Evolutionary conservation across 2,797 vertebrate species (phyloP).

Genomic region (Odontamblyopus rebecca): DNA sequence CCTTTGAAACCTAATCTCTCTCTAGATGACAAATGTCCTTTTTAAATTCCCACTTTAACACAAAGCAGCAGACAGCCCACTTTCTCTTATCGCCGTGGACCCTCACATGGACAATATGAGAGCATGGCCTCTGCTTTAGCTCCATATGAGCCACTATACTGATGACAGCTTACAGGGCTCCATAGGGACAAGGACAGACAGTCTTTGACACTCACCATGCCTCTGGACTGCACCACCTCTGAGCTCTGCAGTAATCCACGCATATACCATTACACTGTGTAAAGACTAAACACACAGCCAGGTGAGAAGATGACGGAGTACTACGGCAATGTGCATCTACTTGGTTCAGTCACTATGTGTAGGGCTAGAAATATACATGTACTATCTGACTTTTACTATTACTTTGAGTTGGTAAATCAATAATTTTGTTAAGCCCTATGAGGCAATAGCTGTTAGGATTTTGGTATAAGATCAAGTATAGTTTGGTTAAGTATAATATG

Average conservation of each 20-base stretch:
- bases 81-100: conserved; percentile 12
- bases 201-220: conserved; percentile 65
- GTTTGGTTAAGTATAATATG: no score
- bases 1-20: conserved; percentile 1
- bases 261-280: conserved; percentile 70
- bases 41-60: background rate
- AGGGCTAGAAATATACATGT: no score
- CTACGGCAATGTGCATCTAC: conserved; percentile 25
- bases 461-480: no score
- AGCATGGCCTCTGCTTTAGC: conserved; percentile 46
- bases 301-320: conserved; percentile 71
- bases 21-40: background rate
- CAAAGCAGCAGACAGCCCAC: conserved; percentile 11
- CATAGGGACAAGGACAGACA: conserved; percentile 51
- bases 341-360: conserved; percentile 1
- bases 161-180: conserved; percentile 55
- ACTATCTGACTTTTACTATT: no score
- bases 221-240: conserved; percentile 51
- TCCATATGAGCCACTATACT: conserved; percentile 42
- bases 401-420: no score
- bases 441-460: no score
- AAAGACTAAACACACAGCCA: conserved; percentile 77
- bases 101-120: conserved; percentile 38
- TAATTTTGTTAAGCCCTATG: no score
- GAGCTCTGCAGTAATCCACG: conserved; percentile 64